phyloP scores from a whole-genome alignment of 2,113 vertebrate species.

The Sus scrofa region T2T-Sscrofa CM000812.6:142204001-142204500 shows the following conservation, averaged over 20 bases:
- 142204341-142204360: neutral
- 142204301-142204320: neutral
- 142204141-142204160: neutral
- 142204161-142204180: neutral
- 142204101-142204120: constrained; percentile 33
- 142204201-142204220: neutral
- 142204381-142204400: no score
- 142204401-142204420: no score
- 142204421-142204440: no score
- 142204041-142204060: neutral
- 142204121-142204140: constrained; percentile 32
- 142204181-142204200: neutral
- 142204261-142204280: neutral
- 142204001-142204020: neutral
- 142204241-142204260: neutral
- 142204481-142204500: no score
- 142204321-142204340: neutral
- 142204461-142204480: no score
- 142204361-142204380: neutral
- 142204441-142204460: no score
- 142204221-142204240: neutral
- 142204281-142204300: neutral
- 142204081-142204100: neutral
- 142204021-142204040: neutral
- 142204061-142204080: neutral